Percentiles rank a stretch among this genome's conserved stretches.
Evolutionary conservation across 1,140 invertebrate genomes (phyloP).

Genomic region (Contarinia nasturtii): DNA sequence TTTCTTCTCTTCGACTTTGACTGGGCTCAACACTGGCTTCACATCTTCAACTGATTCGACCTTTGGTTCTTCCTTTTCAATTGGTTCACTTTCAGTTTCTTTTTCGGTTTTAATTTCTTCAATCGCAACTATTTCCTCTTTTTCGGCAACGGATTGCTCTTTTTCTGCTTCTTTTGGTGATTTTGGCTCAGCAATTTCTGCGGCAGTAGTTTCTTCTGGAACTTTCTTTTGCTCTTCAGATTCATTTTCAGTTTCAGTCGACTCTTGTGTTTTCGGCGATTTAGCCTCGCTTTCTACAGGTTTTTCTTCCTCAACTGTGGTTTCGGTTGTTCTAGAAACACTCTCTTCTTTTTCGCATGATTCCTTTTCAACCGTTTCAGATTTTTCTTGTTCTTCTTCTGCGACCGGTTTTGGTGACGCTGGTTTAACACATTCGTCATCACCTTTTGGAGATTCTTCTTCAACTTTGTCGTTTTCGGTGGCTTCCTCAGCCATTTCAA

Average conservation of each 20-base stretch:
- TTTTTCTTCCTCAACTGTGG: constrained; percentile 10
- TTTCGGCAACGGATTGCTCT: constrained; percentile 5
- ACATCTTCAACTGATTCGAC: constrained; percentile 6
- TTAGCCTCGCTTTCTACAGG: constrained; percentile 12
- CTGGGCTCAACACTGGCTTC: constrained; percentile 3
- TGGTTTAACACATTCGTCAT: constrained; percentile 5
- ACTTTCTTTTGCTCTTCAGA: constrained; percentile 7
- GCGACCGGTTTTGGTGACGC: constrained; percentile 7
- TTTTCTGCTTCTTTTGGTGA: constrained; percentile 2
- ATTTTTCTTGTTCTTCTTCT: constrained; percentile 13
- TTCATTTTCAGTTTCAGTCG: constrained; percentile 11
- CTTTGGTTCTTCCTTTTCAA: constrained; percentile 5
- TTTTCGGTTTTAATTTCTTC: constrained; percentile 6
- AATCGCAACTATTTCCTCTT: constrained; percentile 9
- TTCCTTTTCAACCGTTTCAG: constrained; percentile 5
- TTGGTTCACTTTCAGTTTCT: neutral
- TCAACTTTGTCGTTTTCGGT: constrained; percentile 7
- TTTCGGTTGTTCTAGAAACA: neutral
- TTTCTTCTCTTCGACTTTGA: constrained; percentile 3
- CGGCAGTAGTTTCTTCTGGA: constrained; percentile 4
- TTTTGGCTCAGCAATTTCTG: neutral
- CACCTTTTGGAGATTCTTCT: constrained; percentile 7
- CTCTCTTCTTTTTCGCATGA: neutral
- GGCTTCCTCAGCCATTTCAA: constrained; percentile 17
- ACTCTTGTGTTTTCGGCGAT: constrained; percentile 8